These are phyloP conservation scores for Onychostruthus taczanowskii DNA, from an alignment of 2,113 vertebrate species.

Conservation along the genomic window DNA sequence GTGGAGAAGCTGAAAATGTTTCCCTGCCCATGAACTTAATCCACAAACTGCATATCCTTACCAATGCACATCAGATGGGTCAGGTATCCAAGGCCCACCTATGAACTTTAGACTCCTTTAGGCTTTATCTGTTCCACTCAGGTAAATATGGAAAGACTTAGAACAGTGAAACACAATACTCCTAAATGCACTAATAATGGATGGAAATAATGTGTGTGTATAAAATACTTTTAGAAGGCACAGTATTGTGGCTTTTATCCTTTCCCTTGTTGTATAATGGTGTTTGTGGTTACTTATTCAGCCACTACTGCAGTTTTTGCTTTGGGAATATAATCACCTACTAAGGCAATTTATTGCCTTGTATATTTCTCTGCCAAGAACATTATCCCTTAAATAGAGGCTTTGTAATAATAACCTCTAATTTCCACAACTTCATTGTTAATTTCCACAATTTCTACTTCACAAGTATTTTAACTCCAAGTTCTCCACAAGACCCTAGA, in stretches of 20 bases:
- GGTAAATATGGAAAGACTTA: background rate
- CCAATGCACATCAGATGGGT: background rate
- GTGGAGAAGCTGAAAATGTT: background rate
- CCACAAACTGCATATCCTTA: background rate
- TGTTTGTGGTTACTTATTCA: conserved; percentile 52
- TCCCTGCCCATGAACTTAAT: background rate
- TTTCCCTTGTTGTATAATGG: background rate
- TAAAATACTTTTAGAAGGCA: conserved; percentile 2
- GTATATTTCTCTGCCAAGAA: conserved; percentile 59
- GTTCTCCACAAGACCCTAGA: background rate
- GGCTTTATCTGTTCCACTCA: background rate
- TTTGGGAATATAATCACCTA: conserved; percentile 57
- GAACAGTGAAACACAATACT: background rate
- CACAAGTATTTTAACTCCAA: background rate
- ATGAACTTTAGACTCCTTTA: background rate
- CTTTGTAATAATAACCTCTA: conserved; percentile 51
- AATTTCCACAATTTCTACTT: conserved; percentile 30
- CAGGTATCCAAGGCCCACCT: background rate
- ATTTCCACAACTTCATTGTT: conserved; percentile 55
- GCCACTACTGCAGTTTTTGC: conserved; percentile 28
- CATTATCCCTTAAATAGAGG: conserved; percentile 56
- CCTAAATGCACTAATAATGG: background rate
- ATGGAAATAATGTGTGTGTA: background rate
- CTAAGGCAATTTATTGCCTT: conserved; percentile 59
- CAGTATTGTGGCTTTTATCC: background rate